Evolutionary conservation across 2,797 vertebrate species (phyloP), one percentile per base, ranked within the genome.

Genomic region (Arrhamphus sclerolepis): DNA sequence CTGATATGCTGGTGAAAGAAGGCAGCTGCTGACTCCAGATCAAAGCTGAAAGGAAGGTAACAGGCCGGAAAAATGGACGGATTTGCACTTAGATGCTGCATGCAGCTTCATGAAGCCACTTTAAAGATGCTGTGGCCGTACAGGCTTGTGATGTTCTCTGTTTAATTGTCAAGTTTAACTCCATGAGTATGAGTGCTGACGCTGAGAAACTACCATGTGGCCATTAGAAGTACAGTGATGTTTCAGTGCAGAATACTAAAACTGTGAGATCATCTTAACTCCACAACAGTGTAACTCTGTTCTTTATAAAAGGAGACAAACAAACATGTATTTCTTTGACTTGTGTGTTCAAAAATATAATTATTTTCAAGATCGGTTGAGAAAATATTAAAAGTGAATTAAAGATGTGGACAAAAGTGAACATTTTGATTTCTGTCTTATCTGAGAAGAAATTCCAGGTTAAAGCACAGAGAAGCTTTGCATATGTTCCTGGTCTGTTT

Each of bases 1-100:
- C 57, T 66, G 72, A 60, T 31, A 56, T 60, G 4, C 22, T 39
- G 50, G 39, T 75, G 56, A 72, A 62, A 62, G 69, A 70, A 77
- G 26, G 43, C 42, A 38, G 51, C 63, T 38, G 67, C 65, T 51
- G 77, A 40, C 24, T 56, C 55, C n/a, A 31, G 34, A 54, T 31
- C 18, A 29, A 41, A 56, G 40, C 68, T 31, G 56, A 41, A n/a
- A 0, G 46, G 39, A 34, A 40, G 22, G 52, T 56, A 40, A 50
- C 21, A 38, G 9, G n/a, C 6, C 14, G 2, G 2, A 20, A 0
- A 26, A 22, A 38, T 11, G 38, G 4, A 20, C 7, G 13, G 18
- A 6, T 19, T 7, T n/a, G 1, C 28, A 29, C 28, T 3, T 7
- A 29, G 28, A 29, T 29, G 28, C 6, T 29, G 6, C 8, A 29